phyloP scores from a whole-genome alignment of 2,888 invertebrate species.

The Dugesia japonica region DNA sequence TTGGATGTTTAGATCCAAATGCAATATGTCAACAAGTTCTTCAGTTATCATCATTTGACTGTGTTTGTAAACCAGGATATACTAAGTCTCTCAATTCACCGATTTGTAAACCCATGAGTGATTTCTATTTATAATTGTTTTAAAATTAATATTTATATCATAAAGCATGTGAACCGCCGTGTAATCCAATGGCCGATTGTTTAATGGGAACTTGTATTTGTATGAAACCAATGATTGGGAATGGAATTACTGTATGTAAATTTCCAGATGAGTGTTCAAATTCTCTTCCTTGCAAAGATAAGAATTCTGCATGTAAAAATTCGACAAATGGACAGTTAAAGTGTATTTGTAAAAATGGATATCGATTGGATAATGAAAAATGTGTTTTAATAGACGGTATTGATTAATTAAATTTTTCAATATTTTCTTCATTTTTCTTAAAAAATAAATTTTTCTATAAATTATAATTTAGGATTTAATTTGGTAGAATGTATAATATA shows the following conservation, averaged over 20 bases:
- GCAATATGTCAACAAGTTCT: not conserved
- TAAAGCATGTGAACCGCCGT: not conserved
- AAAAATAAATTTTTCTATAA: too few relatives aligned
- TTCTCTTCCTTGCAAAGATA: not conserved
- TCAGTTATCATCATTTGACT: not conserved
- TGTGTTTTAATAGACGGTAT: constrained; percentile 6
- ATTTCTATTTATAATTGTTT: not conserved
- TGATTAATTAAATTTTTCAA: too few relatives aligned
- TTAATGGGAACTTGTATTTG: not conserved
- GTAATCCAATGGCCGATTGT: not conserved
- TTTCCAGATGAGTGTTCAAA: not conserved
- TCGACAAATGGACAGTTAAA: not conserved
- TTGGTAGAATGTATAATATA: too few relatives aligned
- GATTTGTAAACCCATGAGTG: not conserved
- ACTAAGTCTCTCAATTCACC: not conserved
- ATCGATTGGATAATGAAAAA: not conserved
- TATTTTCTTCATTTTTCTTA: too few relatives aligned
- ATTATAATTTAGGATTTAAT: too few relatives aligned
- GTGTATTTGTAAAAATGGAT: not conserved
- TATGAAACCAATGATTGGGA: not conserved
- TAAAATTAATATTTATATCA: not conserved
- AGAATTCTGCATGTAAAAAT: not conserved
- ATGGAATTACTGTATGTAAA: not conserved
- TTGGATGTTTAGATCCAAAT: not conserved
- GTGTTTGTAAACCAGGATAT: not conserved